A percentile compares a stretch with the other conserved stretches of the same genome.
Evolutionary conservation across 2,113 vertebrate species (phyloP).

Genomic region (Noturus placidus): DNA sequence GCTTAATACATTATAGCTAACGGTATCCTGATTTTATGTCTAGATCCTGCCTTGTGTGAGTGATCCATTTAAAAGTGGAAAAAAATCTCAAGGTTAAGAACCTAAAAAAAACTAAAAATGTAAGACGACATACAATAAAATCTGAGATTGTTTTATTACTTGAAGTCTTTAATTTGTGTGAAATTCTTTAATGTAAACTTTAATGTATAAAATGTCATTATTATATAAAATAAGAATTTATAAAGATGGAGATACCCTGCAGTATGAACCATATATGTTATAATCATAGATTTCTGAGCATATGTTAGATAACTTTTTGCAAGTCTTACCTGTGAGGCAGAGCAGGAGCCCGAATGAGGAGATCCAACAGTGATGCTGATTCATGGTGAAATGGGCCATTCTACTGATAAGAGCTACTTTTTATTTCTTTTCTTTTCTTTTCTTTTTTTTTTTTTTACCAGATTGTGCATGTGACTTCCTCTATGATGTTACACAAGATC

Average conservation of each 20-base stretch:
- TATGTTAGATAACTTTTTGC: neutral
- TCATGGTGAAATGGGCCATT: conserved; percentile 25
- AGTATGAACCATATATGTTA: neutral
- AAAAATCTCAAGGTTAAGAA: neutral
- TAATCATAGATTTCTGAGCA: neutral
- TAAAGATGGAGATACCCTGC: neutral
- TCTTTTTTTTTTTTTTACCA: neutral
- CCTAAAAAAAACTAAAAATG: neutral
- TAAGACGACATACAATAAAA: neutral
- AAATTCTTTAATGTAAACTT: neutral
- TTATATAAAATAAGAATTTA: neutral
- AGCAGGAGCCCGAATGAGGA: conserved; percentile 4
- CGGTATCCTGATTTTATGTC: neutral
- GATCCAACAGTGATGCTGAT: conserved; percentile 24
- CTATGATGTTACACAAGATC: neutral
- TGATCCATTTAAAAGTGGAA: neutral
- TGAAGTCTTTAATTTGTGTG: neutral
- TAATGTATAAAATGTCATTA: neutral
- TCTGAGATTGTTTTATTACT: neutral
- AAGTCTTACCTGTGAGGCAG: conserved; percentile 19
- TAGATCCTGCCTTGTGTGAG: neutral
- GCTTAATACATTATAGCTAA: neutral
- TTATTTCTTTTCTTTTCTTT: neutral
- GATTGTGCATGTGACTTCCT: conserved; percentile 4
- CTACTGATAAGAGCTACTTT: neutral